Evolutionary conservation across 2,888 invertebrate genomes (phyloP).

Genomic region (Apamea sordens): DNA sequence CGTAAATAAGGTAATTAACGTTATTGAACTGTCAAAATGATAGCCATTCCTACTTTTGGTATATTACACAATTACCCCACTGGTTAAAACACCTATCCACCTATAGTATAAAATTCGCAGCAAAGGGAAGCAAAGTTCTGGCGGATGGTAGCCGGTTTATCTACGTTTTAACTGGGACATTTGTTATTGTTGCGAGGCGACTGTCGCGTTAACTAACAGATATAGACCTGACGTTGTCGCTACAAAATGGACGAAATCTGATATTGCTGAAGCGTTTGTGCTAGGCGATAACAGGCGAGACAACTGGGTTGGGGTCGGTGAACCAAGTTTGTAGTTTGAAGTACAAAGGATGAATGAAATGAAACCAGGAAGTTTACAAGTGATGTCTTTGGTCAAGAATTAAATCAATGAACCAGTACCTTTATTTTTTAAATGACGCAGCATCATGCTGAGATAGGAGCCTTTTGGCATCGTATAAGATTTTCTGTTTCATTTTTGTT

Average conservation of each 20-base stretch:
- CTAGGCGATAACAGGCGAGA: conserved; percentile 22
- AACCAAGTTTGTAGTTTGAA: conserved; percentile 7
- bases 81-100: too few relatives aligned
- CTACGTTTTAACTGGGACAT: conserved; percentile 67
- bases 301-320: conserved; percentile 21
- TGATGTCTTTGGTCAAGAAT: neutral
- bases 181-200: conserved; percentile 68
- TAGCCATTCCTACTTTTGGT: too few relatives aligned
- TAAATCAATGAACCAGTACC: neutral
- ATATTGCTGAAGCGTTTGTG: conserved; percentile 43
- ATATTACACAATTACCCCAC: too few relatives aligned
- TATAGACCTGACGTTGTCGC: conserved; percentile 36
- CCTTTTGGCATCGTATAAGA: too few relatives aligned
- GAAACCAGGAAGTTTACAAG: neutral
- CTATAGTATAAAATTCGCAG: conserved; percentile 63
- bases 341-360: neutral
- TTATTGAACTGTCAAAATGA: too few relatives aligned
- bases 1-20: too few relatives aligned
- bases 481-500: too few relatives aligned
- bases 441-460: too few relatives aligned
- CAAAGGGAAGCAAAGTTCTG: conserved; percentile 65
- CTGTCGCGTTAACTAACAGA: conserved; percentile 50
- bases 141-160: conserved; percentile 64
- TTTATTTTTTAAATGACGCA: too few relatives aligned
- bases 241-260: conserved; percentile 53